Percentiles rank a stretch among this genome's conserved stretches.
phyloP scores from a whole-genome alignment of 2,888 invertebrate genomes.

The Mimas tiliae region DNA sequence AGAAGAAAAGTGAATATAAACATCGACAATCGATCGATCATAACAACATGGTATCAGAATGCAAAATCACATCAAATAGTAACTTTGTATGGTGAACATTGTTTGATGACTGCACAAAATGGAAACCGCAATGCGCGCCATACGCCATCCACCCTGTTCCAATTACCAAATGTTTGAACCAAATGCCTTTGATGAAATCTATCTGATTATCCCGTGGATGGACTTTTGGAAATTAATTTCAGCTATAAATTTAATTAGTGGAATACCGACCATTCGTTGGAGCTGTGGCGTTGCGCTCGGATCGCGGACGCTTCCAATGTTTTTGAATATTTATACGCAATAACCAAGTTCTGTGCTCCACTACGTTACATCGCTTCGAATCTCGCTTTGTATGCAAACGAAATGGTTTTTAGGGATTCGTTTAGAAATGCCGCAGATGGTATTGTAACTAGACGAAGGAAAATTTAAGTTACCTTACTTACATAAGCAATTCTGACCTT shows the following conservation, averaged over 20 bases:
- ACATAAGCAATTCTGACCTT: too few relatives aligned
- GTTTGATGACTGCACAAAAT: conserved; percentile 1
- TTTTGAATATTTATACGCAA: conserved; percentile 18
- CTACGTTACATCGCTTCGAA: background rate
- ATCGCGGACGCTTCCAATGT: conserved; percentile 1
- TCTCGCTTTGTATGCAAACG: background rate
- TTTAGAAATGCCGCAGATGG: background rate
- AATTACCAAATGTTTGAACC: conserved; percentile 1
- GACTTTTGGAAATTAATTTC: conserved; percentile 23
- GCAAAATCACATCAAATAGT: too few relatives aligned
- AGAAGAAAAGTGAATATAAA: too few relatives aligned
- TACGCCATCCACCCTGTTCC: background rate
- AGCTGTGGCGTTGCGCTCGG: background rate
- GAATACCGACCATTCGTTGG: background rate
- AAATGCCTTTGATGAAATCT: conserved; percentile 7
- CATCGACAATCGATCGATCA: too few relatives aligned
- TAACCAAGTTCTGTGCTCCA: conserved; percentile 5
- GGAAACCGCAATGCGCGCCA: background rate
- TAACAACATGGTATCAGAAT: too few relatives aligned
- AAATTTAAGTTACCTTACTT: too few relatives aligned
- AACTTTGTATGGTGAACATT: background rate
- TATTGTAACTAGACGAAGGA: too few relatives aligned
- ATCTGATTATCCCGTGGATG: conserved; percentile 4
- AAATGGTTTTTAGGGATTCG: background rate
- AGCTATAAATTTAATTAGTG: conserved; percentile 14